These are phyloP conservation scores for Globodera rostochiensis DNA, from an alignment of 1,140 invertebrate genomes.

Conservation along the genomic window DNA sequence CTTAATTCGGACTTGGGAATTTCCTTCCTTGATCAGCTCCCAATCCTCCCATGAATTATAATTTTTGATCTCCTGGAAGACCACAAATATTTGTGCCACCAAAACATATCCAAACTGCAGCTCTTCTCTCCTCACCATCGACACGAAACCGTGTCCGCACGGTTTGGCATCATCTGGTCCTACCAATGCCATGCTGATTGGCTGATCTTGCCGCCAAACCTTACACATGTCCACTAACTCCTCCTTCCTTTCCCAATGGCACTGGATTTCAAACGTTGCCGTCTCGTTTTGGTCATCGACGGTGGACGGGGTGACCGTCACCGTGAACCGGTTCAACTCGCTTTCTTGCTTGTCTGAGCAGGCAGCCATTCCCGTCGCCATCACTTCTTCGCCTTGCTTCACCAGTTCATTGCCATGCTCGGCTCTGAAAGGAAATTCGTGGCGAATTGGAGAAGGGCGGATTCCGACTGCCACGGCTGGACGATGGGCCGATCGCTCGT, in stretches of 20 bases:
- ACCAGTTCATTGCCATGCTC: background rate
- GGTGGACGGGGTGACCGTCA: background rate
- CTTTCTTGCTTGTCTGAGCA: slow-evolving; percentile 5
- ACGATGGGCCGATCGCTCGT: slow-evolving; percentile 11
- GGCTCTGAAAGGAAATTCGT: slow-evolving; percentile 4
- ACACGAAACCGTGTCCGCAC: background rate
- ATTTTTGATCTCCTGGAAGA: background rate
- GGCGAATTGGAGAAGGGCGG: background rate
- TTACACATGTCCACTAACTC: slow-evolving; percentile 16
- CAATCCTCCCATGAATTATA: slow-evolving; percentile 3
- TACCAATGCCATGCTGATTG: background rate
- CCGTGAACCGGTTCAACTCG: slow-evolving; percentile 4
- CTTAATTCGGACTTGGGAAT: background rate
- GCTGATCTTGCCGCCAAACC: slow-evolving; percentile 4
- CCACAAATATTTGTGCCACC: background rate
- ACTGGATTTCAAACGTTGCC: background rate
- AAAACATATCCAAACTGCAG: background rate
- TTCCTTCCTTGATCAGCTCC: background rate
- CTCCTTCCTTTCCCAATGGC: slow-evolving; percentile 1
- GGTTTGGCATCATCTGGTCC: background rate
- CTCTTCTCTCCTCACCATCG: background rate
- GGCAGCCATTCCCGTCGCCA: background rate
- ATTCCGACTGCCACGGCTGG: background rate
- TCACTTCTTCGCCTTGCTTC: slow-evolving; percentile 2
- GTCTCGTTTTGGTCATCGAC: background rate